These are phyloP conservation scores for Drosophila sechellia DNA, from an alignment of 1,140 invertebrate species.

Conservation along the genomic window DNA sequence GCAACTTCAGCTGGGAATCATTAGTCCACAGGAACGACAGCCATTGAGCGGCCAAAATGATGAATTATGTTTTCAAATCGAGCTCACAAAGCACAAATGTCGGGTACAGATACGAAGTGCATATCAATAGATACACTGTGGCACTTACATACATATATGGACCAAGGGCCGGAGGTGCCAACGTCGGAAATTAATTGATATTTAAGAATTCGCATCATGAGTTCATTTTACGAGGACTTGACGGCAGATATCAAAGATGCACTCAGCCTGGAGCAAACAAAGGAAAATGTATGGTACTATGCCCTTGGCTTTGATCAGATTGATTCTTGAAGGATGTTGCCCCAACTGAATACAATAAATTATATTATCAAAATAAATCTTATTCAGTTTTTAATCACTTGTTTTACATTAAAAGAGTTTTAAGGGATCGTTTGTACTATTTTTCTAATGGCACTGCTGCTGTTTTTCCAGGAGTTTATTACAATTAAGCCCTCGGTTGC, in stretches of 20 bases:
- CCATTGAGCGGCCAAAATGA: slow-evolving; percentile 44
- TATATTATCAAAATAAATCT: too few species aligned
- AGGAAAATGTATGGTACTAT: not conserved
- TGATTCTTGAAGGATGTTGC: not conserved
- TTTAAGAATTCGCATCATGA: slow-evolving; percentile 58
- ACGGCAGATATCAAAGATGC: slow-evolving; percentile 23
- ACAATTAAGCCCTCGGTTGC: not conserved
- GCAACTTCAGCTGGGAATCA: slow-evolving; percentile 51
- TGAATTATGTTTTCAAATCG: slow-evolving; percentile 68
- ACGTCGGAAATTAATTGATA: slow-evolving; percentile 64
- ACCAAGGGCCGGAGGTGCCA: slow-evolving; percentile 16
- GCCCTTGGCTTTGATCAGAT: not conserved
- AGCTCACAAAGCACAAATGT: slow-evolving; percentile 14
- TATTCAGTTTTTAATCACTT: too few species aligned
- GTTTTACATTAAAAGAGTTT: not conserved
- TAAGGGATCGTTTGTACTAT: not conserved
- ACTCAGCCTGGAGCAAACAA: not conserved
- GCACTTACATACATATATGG: not conserved
- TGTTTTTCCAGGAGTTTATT: not conserved
- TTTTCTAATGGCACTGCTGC: not conserved
- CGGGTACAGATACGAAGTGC: slow-evolving; percentile 11
- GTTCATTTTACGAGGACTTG: slow-evolving; percentile 32
- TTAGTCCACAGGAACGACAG: slow-evolving; percentile 40
- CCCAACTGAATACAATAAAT: not conserved
- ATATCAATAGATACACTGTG: not conserved